Conservation (phyloP, 2,113 vertebrate genomes). For the Dolichotis patagonum region DNA sequence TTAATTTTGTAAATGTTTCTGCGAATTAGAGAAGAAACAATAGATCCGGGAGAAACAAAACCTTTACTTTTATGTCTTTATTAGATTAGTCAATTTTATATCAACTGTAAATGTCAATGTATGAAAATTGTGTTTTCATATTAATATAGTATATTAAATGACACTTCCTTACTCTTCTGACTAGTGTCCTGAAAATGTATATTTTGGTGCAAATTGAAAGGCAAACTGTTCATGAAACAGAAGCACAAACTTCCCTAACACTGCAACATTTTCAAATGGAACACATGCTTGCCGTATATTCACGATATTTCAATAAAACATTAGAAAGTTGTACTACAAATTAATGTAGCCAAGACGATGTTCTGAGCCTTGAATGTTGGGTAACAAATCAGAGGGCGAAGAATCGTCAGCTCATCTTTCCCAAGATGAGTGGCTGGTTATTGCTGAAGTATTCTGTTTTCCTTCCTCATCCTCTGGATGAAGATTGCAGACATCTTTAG, state of each 20-base stretch:
- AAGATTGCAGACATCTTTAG: constrained; percentile 21
- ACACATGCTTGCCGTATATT: neutral
- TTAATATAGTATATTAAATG: neutral
- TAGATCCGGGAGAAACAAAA: neutral
- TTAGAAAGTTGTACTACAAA: neutral
- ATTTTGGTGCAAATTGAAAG: neutral
- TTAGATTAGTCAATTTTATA: neutral
- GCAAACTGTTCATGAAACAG: neutral
- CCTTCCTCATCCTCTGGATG: neutral
- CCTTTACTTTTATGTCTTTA: neutral
- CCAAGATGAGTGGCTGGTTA: neutral
- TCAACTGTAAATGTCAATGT: neutral
- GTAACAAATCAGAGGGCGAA: neutral
- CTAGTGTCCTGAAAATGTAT: neutral
- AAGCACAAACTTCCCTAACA: neutral
- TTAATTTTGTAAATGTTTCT: neutral
- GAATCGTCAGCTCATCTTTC: neutral
- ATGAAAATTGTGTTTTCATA: neutral
- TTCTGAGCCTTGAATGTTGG: neutral
- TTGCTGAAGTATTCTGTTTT: neutral
- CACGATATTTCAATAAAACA: neutral
- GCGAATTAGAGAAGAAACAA: neutral
- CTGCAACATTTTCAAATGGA: neutral
- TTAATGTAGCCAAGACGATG: neutral
- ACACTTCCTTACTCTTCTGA: neutral